Base-by-base conservation (phyloP, 2,797 vertebrate species). In the Sebastes steindachneri region DNA sequence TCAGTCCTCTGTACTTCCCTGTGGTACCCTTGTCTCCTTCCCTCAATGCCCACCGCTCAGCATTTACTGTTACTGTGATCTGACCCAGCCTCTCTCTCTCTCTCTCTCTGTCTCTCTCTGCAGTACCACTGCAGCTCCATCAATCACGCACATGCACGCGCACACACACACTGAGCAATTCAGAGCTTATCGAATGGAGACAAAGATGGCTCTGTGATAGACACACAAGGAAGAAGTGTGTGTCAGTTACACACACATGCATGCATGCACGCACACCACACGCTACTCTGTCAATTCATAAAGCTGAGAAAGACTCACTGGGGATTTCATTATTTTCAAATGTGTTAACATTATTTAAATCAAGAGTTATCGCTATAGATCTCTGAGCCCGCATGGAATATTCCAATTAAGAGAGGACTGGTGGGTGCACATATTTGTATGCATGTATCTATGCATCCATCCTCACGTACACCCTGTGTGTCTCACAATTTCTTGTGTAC, bases 121-220 rank as follows among this genome's bases (percentile, higher is more conserved):
- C 93, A 93, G 90, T 89, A 90, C 70, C 85, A 90, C 91, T 92
- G 87, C 91, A 93, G 89, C 88, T 91, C 87, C 88, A 94, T 94
- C 91, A 93, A 93, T 93, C 91, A 93, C 48, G 5, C 78, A 82
- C 85, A 76, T 17, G 12, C 75, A 55, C 53, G 17, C 29, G 41
- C 69, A 65, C 51, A n/a, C 73, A 68, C 67, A 73, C 68, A 79
- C 75, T 31, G 31, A 90, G 80, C 70, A 71, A 71, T 79, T 85
- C 82, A 82, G 66, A 69, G 70, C 73, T 82, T 68, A 82, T 86
- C 37, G 41, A 72, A 74, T 57, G 71, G 75, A 86, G 80, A 91
- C 87, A 89, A 88, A 78, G 84, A 92, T 77, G 73, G 53, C 83
- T 86, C 73, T 89, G 79, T 90, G 82, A 92, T 81, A 71, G 86